phyloP scores from a whole-genome alignment of 2,797 vertebrate species.

The Acanthiza pusilla region DNA sequence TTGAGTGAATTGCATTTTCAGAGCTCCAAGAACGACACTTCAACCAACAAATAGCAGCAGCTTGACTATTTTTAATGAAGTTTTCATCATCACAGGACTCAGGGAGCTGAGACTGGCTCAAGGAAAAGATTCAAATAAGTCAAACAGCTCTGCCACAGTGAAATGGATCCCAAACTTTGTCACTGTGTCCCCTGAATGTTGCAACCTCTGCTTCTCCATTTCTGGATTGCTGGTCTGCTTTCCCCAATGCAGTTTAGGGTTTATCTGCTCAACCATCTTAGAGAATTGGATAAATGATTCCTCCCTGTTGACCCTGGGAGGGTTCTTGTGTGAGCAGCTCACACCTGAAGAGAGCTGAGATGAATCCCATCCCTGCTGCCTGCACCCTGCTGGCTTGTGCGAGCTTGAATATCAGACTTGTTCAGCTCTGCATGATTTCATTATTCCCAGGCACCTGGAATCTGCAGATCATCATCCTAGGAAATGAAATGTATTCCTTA shows the following conservation, averaged over 20 bases:
- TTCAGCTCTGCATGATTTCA: not conserved
- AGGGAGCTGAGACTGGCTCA: not conserved
- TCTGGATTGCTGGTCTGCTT: not conserved
- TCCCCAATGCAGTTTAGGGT: not conserved
- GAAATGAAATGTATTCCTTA: not conserved
- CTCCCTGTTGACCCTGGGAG: not conserved
- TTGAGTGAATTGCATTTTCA: fast-evolving
- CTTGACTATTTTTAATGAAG: not conserved
- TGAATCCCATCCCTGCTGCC: not conserved
- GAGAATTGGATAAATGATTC: not conserved
- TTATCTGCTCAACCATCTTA: not conserved
- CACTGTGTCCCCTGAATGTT: not conserved
- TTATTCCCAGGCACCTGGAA: not conserved
- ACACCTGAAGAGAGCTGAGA: not conserved
- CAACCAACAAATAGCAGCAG: not conserved
- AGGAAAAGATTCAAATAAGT: too few relatives aligned
- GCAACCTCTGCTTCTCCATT: not conserved
- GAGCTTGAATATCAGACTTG: not conserved
- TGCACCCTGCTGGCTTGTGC: not conserved
- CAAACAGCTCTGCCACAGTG: not conserved
- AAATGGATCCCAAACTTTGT: not conserved
- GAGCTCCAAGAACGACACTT: not conserved
- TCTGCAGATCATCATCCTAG: not conserved
- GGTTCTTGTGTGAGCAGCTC: not conserved
- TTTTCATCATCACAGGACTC: not conserved